phyloP scores from a whole-genome alignment of 2,888 invertebrate species.

The Lamproptera curius region DNA sequence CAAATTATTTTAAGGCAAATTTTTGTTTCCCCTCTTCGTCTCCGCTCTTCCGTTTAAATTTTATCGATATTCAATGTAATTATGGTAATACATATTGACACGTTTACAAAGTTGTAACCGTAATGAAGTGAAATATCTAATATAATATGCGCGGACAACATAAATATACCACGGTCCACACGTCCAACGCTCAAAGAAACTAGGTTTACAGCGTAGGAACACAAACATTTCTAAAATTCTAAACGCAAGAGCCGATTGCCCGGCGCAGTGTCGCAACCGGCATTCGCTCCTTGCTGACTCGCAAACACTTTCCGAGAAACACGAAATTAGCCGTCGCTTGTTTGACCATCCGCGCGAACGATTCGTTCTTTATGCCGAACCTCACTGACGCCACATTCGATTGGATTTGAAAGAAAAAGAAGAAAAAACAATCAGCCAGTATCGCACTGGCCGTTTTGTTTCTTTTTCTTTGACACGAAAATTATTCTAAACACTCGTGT shows the following conservation, averaged over 20 bases:
- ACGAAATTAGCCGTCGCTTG: conserved; percentile 44
- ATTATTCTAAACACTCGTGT: no score
- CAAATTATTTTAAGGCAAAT: no score
- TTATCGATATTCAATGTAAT: no score
- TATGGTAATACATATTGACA: no score
- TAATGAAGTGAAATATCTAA: no score
- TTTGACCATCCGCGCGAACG: conserved; percentile 34
- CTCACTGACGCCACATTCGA: conserved; percentile 66
- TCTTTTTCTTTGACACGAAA: no score
- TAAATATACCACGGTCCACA: conserved; percentile 15
- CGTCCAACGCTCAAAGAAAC: conserved; percentile 43
- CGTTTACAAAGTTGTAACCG: no score
- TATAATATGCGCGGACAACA: conserved; percentile 15
- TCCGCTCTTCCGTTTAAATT: no score
- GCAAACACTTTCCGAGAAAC: conserved; percentile 60
- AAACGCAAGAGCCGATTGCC: conserved; percentile 51
- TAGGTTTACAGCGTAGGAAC: conserved; percentile 68
- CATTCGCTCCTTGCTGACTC: conserved; percentile 55
- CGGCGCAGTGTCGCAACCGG: conserved; percentile 56
- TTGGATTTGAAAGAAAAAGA: conserved; percentile 56
- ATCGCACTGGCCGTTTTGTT: no score
- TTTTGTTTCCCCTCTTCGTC: no score
- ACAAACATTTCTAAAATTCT: conserved; percentile 67
- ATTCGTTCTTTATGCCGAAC: conserved; percentile 49
- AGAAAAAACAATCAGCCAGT: no score